A percentile compares a stretch with the other conserved stretches of the same genome.
Evolutionary conservation across 1,140 invertebrate genomes (phyloP).

Genomic region (Lepidotrigona ventralis): DNA sequence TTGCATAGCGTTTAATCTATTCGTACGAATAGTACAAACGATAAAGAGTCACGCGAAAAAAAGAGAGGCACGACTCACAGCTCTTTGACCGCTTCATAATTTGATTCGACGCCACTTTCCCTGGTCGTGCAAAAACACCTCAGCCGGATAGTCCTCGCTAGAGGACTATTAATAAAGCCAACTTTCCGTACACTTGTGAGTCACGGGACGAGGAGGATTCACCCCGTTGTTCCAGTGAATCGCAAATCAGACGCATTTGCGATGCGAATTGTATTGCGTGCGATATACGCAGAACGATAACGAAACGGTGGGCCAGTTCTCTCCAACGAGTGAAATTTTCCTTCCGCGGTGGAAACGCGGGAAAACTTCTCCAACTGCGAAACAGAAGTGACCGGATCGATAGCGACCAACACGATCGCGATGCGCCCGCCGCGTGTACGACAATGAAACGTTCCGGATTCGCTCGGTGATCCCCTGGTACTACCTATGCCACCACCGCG

Average conservation of each 20-base stretch:
- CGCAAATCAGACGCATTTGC: not conserved
- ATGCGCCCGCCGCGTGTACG: slow-evolving; percentile 49
- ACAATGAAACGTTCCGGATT: slow-evolving; percentile 64
- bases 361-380: slow-evolving; percentile 13
- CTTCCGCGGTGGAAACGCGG: not conserved
- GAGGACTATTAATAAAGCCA: slow-evolving; percentile 20
- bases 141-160: not conserved
- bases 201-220: slow-evolving; percentile 13
- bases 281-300: not conserved
- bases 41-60: slow-evolving; percentile 29
- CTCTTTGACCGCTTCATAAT: not conserved
- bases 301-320: not conserved
- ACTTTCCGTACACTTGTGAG: slow-evolving; percentile 17
- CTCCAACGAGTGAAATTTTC: not conserved
- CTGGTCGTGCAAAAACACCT: slow-evolving; percentile 25
- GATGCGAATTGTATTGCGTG: not conserved
- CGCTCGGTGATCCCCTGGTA: slow-evolving; percentile 58
- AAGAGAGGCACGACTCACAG: slow-evolving; percentile 7
- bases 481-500: slow-evolving; percentile 52
- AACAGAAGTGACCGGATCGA: slow-evolving; percentile 38
- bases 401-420: slow-evolving; percentile 45
- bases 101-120: slow-evolving; percentile 27
- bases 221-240: slow-evolving; percentile 1
- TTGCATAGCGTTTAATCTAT: not conserved
- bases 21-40: not conserved